phyloP scores from a whole-genome alignment of 1,140 invertebrate genomes.

The Calycopis cecrops region DNA sequence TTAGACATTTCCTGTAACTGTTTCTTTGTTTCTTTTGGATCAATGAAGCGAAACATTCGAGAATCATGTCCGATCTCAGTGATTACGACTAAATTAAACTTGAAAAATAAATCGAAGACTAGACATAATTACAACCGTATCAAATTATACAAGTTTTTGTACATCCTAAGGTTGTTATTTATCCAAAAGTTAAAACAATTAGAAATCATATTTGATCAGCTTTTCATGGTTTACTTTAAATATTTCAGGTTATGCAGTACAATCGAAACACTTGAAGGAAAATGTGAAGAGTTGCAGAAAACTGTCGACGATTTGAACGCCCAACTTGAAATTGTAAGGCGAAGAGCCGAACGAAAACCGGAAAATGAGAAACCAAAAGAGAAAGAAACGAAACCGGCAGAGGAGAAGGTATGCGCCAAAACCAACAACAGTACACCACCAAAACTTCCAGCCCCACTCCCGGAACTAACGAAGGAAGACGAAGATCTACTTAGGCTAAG shows the following conservation, averaged over 20 bases:
- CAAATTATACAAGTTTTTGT: no score
- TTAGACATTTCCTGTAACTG: not conserved
- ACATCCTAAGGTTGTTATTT: no score
- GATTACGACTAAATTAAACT: no score
- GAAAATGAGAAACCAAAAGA: conserved; percentile 67
- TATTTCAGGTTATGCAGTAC: conserved; percentile 79
- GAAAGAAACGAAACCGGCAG: conserved; percentile 41
- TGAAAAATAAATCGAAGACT: no score
- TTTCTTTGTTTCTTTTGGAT: conserved; percentile 15
- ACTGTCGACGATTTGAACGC: conserved; percentile 82
- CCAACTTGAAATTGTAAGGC: conserved; percentile 72
- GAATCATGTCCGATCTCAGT: no score
- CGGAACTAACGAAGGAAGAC: conserved; percentile 75
- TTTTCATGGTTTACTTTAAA: not conserved
- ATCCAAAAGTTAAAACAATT: no score
- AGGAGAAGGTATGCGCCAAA: conserved; percentile 34
- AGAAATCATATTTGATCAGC: no score
- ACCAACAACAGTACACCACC: conserved; percentile 41
- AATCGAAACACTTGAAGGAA: conserved; percentile 86
- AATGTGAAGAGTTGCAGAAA: conserved; percentile 87
- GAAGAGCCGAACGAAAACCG: conserved; percentile 70
- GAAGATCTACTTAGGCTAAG: conserved; percentile 81
- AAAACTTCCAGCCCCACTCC: conserved; percentile 54
- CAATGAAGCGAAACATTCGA: not conserved
- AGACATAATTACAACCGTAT: no score